These are phyloP conservation scores for Parnassius apollo DNA, from an alignment of 2,888 invertebrate genomes.

Conservation along the genomic window DNA sequence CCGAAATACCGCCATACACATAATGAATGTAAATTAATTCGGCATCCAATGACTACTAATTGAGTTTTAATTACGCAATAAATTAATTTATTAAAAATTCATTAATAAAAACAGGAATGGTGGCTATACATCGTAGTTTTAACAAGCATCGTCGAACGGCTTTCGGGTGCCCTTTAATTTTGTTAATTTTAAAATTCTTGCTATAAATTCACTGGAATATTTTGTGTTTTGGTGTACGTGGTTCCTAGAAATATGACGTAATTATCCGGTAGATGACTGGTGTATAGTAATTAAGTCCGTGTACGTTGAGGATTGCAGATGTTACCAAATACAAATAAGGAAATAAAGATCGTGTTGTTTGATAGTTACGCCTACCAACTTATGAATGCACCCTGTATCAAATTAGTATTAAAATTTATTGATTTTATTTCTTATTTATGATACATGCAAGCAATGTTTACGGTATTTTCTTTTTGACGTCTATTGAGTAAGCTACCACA, in stretches of 20 bases:
- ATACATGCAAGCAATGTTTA: no score
- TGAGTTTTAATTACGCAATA: constrained; percentile 68
- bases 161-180: constrained; percentile 37
- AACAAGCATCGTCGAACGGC: constrained; percentile 29
- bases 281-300: constrained; percentile 31
- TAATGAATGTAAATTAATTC: constrained; percentile 44
- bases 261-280: constrained; percentile 27
- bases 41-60: constrained; percentile 59
- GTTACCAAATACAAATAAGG: constrained; percentile 4
- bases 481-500: no score
- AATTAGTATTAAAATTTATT: constrained; percentile 4
- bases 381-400: background rate
- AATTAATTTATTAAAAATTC: constrained; percentile 76
- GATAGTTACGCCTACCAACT: background rate
- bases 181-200: constrained; percentile 53
- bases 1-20: constrained; percentile 22
- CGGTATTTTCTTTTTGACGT: no score
- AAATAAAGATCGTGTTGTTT: background rate
- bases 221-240: constrained; percentile 37
- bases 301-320: constrained; percentile 6
- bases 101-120: constrained; percentile 54
- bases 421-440: background rate
- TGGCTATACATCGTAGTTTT: constrained; percentile 49
- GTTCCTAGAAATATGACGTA: constrained; percentile 34
- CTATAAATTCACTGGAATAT: constrained; percentile 62